Conservation (phyloP, 2,113 vertebrate species). For the Solenodon paradoxus region DNA sequence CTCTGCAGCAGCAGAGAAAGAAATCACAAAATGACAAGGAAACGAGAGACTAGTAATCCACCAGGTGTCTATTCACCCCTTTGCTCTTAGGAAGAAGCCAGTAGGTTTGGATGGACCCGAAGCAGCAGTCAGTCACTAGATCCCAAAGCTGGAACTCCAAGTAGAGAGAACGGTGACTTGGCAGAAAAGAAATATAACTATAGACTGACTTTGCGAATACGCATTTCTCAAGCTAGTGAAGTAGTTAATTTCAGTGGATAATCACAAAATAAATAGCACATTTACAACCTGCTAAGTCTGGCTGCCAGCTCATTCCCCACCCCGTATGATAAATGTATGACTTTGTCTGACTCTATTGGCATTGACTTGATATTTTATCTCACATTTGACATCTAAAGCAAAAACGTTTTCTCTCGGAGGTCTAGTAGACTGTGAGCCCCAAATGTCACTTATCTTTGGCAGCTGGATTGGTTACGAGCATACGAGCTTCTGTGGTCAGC, state of each 20-base stretch:
- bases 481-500: constrained; percentile 95
- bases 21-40: neutral
- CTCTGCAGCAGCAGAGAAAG: neutral
- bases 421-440: neutral
- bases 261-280: constrained; percentile 16
- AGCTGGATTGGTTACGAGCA: constrained; percentile 98
- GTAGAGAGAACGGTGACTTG: constrained; percentile 5
- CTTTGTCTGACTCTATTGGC: neutral
- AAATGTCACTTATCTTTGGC: constrained; percentile 65
- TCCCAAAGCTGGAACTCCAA: constrained; percentile 1
- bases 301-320: neutral
- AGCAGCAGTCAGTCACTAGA: constrained; percentile 6
- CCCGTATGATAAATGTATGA: neutral
- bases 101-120: constrained; percentile 13
- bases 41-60: neutral
- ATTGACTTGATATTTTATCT: constrained; percentile 8
- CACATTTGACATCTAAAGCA: neutral
- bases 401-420: constrained; percentile 9
- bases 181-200: neutral
- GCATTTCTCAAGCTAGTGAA: neutral
- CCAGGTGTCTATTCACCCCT: neutral
- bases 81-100: constrained; percentile 17
- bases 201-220: neutral
- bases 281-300: neutral
- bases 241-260: neutral